phyloP scores from a whole-genome alignment of 2,113 vertebrate genomes.

The Cyprinodon tularosa region DNA sequence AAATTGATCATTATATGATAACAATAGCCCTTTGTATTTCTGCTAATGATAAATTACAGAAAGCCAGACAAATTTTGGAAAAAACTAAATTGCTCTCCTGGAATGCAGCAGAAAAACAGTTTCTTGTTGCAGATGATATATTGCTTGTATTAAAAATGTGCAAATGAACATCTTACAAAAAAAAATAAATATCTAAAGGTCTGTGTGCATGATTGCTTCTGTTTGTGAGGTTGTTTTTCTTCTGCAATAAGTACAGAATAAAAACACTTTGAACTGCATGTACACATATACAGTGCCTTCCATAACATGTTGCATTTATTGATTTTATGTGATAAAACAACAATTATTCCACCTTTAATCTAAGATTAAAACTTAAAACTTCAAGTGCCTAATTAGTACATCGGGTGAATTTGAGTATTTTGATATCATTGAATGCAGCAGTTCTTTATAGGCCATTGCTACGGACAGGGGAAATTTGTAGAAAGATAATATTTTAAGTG shows the following conservation, averaged over 20 bases:
- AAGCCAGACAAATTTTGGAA: conserved; percentile 41
- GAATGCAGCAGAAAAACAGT: neutral
- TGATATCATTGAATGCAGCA: no score
- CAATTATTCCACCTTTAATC: no score
- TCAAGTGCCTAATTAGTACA: neutral
- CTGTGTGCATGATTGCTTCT: neutral
- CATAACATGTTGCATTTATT: neutral
- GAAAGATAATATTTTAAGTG: no score
- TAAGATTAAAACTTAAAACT: no score
- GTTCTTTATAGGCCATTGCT: no score
- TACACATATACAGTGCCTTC: neutral
- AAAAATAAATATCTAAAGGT: conserved; percentile 21
- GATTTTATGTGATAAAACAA: neutral
- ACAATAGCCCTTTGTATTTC: conserved; percentile 36
- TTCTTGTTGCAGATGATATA: conserved; percentile 3
- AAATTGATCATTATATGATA: conserved; percentile 42
- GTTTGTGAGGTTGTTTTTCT: neutral
- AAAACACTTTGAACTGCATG: neutral
- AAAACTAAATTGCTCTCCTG: conserved; percentile 21
- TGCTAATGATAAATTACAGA: conserved; percentile 43
- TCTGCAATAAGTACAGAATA: neutral
- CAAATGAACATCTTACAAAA: neutral
- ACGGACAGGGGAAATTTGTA: no score
- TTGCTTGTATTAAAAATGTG: conserved; percentile 9
- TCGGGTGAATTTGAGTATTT: neutral